Base-by-base conservation (phyloP, 1,140 invertebrate species). In the Zeugodacus cucurbitae region DNA sequence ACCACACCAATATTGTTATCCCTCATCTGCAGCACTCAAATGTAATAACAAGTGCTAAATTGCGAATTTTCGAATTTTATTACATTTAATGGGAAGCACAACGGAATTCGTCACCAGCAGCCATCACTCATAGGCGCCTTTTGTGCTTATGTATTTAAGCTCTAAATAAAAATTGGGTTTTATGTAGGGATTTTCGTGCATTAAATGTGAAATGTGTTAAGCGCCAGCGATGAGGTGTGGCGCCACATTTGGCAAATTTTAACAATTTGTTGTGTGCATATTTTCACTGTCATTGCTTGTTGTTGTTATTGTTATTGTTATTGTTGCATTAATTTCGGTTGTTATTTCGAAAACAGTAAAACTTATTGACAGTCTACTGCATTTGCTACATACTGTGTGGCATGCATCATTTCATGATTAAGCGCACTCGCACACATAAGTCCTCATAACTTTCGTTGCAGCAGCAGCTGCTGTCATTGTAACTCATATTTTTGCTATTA, bases 221-320 rank as follows among this genome's bases (percentile, higher is more conserved):
- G 17, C 2, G 32, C 1, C 6, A 34, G 8, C 67, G 32, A 1
- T 20, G 64, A 17, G 64, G 29, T 62, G 26, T 14, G 14, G 1
- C 26, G 22, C 41, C 41, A 54, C 41, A 26, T 26, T 82, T 48
- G 48, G n/a, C 41, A 48, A 82, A 41, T 48, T 82, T 82, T 82
- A 34, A 17, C 41, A 82, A 48, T 82, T 82, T 82, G 41, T 48
- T 82, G 67, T 41, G 67, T 41, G 41, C 41, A 74, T 74, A 74
- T 74, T 74, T 22, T 74, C 67, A 74, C 67, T 41, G 20, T 37
- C 67, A 74, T 74, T 74, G 34, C 34, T 54, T 54, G 48, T 74
- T 74, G 67, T 74, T 74, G 41, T 74, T 74, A 34, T 74, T 74
- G 67, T 54, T 54, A 17, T 74, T 74, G 67, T 74, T 74, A 74